Conservation (phyloP, 2,797 vertebrate species). For the Gastrophryne carolinensis region DNA sequence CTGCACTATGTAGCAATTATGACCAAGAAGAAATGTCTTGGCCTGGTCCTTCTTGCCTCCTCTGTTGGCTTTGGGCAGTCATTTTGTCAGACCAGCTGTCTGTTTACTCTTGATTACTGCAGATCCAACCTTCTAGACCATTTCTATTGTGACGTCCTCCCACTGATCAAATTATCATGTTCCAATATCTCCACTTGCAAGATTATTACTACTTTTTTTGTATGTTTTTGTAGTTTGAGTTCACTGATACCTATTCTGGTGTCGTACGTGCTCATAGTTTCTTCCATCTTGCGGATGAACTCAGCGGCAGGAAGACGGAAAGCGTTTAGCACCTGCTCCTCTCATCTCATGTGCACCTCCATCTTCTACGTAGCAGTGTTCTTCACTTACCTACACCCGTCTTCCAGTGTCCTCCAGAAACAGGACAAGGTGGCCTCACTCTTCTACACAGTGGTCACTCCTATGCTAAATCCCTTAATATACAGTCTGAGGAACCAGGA, state of each 20-base stretch:
- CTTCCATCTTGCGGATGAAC: conserved; percentile 47
- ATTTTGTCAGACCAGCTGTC: conserved; percentile 3
- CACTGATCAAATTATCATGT: conserved; percentile 54
- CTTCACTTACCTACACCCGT: conserved; percentile 38
- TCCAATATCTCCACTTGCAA: conserved; percentile 38
- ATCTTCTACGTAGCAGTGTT: conserved; percentile 57
- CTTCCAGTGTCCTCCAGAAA: background rate
- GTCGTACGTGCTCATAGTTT: conserved; percentile 54
- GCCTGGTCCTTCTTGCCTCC: conserved; percentile 40
- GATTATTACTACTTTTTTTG: conserved; percentile 29
- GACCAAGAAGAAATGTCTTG: conserved; percentile 38
- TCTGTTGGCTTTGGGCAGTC: background rate
- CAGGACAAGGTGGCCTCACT: conserved; percentile 1
- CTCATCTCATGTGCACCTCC: conserved; percentile 55
- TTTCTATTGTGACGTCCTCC: conserved; percentile 59
- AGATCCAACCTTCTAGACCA: conserved; percentile 41
- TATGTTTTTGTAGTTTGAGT: conserved; percentile 34
- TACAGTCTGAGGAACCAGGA: conserved; percentile 10
- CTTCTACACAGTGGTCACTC: background rate
- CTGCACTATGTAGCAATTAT: conserved; percentile 55
- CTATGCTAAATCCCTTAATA: conserved; percentile 9
- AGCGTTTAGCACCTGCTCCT: conserved; percentile 54
- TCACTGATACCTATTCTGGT: conserved; percentile 52
- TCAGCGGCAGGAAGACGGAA: conserved; percentile 23
- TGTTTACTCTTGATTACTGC: conserved; percentile 52